These are phyloP conservation scores for Gobionotothen gibberifrons DNA, from an alignment of 2,797 vertebrate genomes.

Conservation along the genomic window DNA sequence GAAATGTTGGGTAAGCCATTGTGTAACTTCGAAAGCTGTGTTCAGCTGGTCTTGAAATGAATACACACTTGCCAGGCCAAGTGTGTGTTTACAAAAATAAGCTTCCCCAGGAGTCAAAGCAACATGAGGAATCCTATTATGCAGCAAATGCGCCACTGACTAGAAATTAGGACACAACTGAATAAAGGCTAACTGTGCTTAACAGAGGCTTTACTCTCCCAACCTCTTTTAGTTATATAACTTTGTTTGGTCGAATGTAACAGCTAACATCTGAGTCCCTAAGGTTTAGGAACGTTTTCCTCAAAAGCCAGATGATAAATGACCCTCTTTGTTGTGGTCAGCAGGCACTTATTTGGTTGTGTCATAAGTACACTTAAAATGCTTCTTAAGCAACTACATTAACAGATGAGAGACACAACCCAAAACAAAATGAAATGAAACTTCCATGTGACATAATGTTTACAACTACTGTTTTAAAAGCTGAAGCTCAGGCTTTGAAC, in stretches of 20 bases:
- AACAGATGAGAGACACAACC: not conserved
- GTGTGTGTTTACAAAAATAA: slow-evolving; percentile 17
- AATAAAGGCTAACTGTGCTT: slow-evolving; percentile 3
- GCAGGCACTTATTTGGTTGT: slow-evolving; percentile 2
- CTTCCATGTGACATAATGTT: not conserved
- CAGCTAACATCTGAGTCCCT: slow-evolving; percentile 17
- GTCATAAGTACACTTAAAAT: not conserved
- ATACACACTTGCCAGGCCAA: slow-evolving; percentile 12
- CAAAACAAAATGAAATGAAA: slow-evolving; percentile 4
- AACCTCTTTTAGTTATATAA: slow-evolving; percentile 13
- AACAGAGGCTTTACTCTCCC: not conserved
- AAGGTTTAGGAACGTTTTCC: not conserved
- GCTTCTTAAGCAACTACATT: slow-evolving; percentile 1
- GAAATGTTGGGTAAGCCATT: slow-evolving; percentile 36
- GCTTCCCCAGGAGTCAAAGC: slow-evolving; percentile 8
- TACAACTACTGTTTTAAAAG: not conserved
- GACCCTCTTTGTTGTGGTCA: not conserved
- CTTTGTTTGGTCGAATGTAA: slow-evolving; percentile 4
- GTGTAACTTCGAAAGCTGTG: slow-evolving; percentile 10
- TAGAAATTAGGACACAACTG: not conserved
- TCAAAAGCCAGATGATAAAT: slow-evolving; percentile 13
- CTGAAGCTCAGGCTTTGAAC: not conserved
- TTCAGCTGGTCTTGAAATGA: slow-evolving; percentile 17
- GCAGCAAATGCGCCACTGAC: slow-evolving; percentile 6
- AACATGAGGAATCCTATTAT: slow-evolving; percentile 22